phyloP scores from a whole-genome alignment of 2,113 vertebrate species.

The Hylia prasina region DNA sequence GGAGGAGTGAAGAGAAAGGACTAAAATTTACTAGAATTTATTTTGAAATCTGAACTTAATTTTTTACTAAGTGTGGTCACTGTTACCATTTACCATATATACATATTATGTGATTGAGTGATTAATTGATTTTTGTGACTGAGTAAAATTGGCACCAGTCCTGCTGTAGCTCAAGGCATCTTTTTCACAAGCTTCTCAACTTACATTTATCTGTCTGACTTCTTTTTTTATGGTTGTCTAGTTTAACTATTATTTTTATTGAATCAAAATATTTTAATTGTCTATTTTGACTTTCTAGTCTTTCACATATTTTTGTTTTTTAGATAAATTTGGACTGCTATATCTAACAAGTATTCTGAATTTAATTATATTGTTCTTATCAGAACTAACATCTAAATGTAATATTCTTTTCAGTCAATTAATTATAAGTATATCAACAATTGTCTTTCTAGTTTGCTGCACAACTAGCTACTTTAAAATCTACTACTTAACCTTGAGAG shows the following conservation, averaged over 20 bases:
- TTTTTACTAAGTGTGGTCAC: not conserved
- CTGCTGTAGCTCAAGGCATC: not conserved
- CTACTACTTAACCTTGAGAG: not conserved
- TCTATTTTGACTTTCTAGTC: not conserved
- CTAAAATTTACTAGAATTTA: not conserved
- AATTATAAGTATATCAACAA: not conserved
- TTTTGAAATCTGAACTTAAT: not conserved
- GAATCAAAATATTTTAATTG: not conserved
- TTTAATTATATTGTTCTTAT: not conserved
- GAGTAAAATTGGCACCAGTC: not conserved
- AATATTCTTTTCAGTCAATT: not conserved
- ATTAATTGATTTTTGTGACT: not conserved
- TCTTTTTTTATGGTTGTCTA: not conserved
- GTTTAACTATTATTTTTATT: not conserved
- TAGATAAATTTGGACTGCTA: not conserved
- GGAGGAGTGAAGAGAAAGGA: not conserved
- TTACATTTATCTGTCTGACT: not conserved
- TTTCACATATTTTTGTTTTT: not conserved
- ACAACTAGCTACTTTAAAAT: not conserved
- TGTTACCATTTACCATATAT: accelerated
- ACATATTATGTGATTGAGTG: not conserved
- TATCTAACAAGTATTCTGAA: not conserved
- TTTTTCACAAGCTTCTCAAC: not conserved
- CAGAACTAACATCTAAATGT: not conserved
- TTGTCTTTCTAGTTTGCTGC: not conserved